Percentiles rank a stretch among this genome's conserved stretches.
These are phyloP conservation scores for Rhea americana DNA, from an alignment of 2,113 vertebrate species.

Conservation along the genomic window DNA sequence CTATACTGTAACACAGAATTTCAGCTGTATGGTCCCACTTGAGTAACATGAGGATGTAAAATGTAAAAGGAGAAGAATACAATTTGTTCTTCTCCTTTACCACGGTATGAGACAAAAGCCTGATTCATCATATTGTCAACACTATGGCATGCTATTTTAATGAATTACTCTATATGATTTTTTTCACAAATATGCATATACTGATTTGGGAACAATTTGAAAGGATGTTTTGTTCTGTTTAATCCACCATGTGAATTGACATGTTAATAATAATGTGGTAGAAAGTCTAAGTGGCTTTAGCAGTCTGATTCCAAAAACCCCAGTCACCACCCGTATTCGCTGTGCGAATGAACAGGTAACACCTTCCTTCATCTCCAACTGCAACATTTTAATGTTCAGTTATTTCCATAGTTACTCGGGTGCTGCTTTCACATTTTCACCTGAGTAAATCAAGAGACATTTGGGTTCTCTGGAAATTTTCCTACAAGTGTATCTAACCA, in stretches of 20 bases:
- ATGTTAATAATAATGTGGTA: neutral
- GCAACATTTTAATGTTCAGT: neutral
- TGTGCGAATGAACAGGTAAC: accelerated
- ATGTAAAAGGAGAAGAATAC: neutral
- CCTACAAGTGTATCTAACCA: neutral
- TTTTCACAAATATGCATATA: neutral
- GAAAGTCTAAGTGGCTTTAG: accelerated
- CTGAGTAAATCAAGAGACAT: neutral
- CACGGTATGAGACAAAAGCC: neutral
- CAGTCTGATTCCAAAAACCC: neutral
- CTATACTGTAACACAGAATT: neutral
- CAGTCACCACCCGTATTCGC: neutral
- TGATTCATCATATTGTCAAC: neutral
- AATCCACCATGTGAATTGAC: neutral
- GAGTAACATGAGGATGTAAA: neutral
- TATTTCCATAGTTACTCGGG: neutral
- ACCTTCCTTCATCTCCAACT: neutral
- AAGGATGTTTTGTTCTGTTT: neutral
- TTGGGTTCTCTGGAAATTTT: neutral
- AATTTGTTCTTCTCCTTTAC: neutral
- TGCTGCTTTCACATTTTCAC: neutral
- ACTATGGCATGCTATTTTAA: neutral
- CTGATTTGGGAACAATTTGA: neutral
- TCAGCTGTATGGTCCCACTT: neutral
- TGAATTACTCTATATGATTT: neutral